Evolutionary conservation across 2,888 invertebrate species (phyloP), one percentile per base, ranked within the genome.

Genomic region (Patella depressa): DNA sequence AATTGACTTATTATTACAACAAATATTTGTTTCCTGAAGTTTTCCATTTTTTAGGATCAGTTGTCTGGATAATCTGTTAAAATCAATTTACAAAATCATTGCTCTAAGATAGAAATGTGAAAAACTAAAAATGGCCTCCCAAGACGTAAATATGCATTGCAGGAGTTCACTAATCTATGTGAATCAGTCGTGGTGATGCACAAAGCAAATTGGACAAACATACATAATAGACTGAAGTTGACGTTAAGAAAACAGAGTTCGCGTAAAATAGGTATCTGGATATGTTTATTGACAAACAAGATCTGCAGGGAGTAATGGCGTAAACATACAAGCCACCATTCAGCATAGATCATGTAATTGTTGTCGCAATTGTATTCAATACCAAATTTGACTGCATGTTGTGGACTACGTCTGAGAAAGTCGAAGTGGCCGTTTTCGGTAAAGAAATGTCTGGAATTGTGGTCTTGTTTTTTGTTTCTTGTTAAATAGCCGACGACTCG

Each of bases 281-380:
- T 65, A 65, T 65, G 65, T 65, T 65, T 65, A 65, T 65, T 65
- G 65, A 65, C 65, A 65, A 65, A 65, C 65, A 65, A 65, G 14
- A 65, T 65, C 11, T 12, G 65, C 11, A 65, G 24, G 3, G 24
- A 65, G 65, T 24, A 24, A 65, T 65, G 65, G 24, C 19, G 24
- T 65, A 24, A 65, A 65, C 24, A 65, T 24, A 24, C 65, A 19
- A 65, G 3, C 65, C 19, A 65, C 24, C 19, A 24, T 65, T 65
- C 65, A 65, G 9, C 11, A 11, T 4, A 14, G 65, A 19, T 65
- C 24, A 24, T 65, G 19, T 65, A 65, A 65, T 65, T 65, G 24
- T 65, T 65, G 45, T 45, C 19, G 65, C 11, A 24, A 14, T 24
- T 24, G 24, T 12, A 11, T 65, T 65, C 65, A 65, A 65, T 65